phyloP scores from a whole-genome alignment of 2,888 invertebrate genomes.

The Scaptomyza polygonia region DNA sequence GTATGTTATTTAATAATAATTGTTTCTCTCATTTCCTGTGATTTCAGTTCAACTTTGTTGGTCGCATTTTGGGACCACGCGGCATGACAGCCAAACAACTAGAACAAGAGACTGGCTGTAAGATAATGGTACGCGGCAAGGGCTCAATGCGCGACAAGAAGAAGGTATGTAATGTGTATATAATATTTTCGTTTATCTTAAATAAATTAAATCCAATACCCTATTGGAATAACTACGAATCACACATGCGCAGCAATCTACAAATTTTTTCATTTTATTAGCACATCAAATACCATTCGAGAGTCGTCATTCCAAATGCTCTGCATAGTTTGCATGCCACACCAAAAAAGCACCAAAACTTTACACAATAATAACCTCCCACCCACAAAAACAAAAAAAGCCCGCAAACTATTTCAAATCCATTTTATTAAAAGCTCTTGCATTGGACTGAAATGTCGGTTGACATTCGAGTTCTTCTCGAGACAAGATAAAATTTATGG shows the following conservation, averaged over 20 bases:
- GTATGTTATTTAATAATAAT: slow-evolving; percentile 50
- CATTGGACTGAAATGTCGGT: slow-evolving; percentile 40
- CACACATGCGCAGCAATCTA: no score
- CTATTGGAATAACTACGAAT: no score
- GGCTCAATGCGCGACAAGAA: slow-evolving; percentile 99
- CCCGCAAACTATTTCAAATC: slow-evolving; percentile 27
- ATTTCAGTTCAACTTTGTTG: slow-evolving; percentile 99
- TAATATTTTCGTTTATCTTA: not conserved
- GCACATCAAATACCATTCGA: slow-evolving; percentile 14
- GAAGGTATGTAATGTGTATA: slow-evolving; percentile 91
- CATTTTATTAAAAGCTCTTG: slow-evolving; percentile 33
- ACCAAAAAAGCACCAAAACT: slow-evolving; percentile 29
- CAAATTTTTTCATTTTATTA: slow-evolving; percentile 10
- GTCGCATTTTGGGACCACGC: slow-evolving; percentile 99
- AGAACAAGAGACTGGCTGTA: slow-evolving; percentile 99
- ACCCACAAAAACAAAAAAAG: not conserved
- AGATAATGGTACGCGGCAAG: slow-evolving; percentile 99
- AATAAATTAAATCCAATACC: not conserved
- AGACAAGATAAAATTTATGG: slow-evolving; percentile 59
- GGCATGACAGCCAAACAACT: slow-evolving; percentile 99
- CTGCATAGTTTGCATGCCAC: slow-evolving; percentile 43
- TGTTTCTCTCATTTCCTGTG: slow-evolving; percentile 67
- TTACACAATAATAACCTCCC: not conserved
- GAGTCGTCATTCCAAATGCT: slow-evolving; percentile 14
- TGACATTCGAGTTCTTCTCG: slow-evolving; percentile 57